Conservation (phyloP, 2,113 vertebrate species). For the Vimba vimba region DNA sequence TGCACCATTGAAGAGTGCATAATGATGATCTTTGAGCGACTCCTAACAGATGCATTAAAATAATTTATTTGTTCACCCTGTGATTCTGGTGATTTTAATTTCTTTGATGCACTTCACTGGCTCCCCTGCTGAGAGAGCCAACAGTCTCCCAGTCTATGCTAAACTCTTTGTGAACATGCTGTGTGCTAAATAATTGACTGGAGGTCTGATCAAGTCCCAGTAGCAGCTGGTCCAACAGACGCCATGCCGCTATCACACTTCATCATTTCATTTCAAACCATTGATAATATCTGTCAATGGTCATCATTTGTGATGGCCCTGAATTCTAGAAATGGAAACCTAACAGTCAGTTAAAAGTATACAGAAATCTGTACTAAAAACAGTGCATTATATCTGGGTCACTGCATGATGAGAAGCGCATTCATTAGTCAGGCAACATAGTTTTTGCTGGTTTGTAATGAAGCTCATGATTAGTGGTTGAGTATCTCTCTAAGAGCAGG, state of each 20-base stretch:
- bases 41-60: not conserved
- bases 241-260: conserved; percentile 18
- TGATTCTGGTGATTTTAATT: conserved; percentile 44
- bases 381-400: not conserved
- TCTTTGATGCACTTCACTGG: conserved; percentile 40
- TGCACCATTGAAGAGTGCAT: not conserved
- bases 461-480: conserved; percentile 47
- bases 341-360: conserved; percentile 14
- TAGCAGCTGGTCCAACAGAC: conserved; percentile 58
- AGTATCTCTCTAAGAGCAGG: not conserved
- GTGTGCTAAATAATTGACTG: conserved; percentile 54
- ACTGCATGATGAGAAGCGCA: conserved; percentile 11
- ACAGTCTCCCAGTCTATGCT: conserved; percentile 22
- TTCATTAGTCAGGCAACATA: conserved; percentile 35
- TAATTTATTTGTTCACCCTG: not conserved
- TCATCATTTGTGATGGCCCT: conserved; percentile 34
- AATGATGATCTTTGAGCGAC: conserved; percentile 16
- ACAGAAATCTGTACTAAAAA: not conserved
- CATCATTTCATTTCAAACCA: conserved; percentile 51
- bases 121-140: conserved; percentile 27
- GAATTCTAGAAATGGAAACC: conserved; percentile 17
- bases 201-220: conserved; percentile 46
- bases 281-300: conserved; percentile 52
- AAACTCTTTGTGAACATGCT: conserved; percentile 49
- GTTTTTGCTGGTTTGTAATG: conserved; percentile 24